A percentile compares a stretch with the other conserved stretches of the same genome.
Conservation (phyloP, 2,797 vertebrate species). For the Decapterus maruadsi region DNA sequence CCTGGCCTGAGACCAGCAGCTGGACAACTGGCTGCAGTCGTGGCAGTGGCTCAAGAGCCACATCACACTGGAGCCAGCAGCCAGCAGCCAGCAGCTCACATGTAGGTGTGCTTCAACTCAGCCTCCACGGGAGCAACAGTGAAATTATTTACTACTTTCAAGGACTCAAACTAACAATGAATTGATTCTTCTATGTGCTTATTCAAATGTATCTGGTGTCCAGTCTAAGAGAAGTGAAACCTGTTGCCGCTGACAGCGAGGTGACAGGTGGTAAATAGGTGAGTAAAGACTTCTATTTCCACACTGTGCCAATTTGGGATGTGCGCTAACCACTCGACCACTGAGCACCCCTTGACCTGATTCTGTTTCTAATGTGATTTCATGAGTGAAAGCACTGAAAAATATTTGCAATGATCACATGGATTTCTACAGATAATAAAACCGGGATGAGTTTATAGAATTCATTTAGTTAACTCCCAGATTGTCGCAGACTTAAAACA, state of each 20-base stretch:
- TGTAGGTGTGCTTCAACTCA: background rate
- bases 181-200: background rate
- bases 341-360: no score
- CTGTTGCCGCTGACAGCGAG: background rate
- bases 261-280: background rate
- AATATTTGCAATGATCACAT: no score
- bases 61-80: constrained; percentile 1
- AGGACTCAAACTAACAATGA: background rate
- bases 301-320: no score
- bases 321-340: no score
- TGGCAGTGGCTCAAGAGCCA: background rate
- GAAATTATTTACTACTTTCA: background rate
- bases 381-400: background rate
- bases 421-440: no score
- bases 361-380: background rate
- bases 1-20: constrained; percentile 36
- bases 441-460: no score
- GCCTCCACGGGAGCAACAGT: background rate
- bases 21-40: constrained; percentile 22
- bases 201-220: background rate
- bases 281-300: background rate
- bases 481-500: no score
- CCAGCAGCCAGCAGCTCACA: background rate
- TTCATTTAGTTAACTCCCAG: background rate
- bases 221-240: background rate